Base-by-base conservation (phyloP, 1,140 invertebrate genomes). In the Drosophila nigromelanica region DNA sequence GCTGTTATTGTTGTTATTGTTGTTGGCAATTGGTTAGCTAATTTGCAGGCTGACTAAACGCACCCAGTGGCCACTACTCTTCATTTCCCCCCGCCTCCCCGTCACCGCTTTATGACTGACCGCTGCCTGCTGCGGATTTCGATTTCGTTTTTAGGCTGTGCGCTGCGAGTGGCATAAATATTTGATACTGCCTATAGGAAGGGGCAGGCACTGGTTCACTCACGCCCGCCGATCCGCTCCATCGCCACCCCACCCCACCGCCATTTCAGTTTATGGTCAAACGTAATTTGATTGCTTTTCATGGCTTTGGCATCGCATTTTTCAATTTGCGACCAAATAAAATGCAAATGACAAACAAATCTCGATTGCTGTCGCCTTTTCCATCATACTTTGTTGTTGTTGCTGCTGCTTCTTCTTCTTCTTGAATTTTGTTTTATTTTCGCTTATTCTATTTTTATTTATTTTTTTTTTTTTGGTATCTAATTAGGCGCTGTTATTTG, bases 401-500 rank as follows among this genome's bases (percentile, higher is more conserved):
- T 24, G 21, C 1, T 43, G 4, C 3, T 30, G 7, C 21, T 47
- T 2, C 18, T 51, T 4, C 30, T 43, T 55, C 14, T 55, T 43
- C 39, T 40, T 40, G 39, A 40, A 45, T 7, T 55, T 18, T 18
- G 39, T 43, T 35, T 35, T 6, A 33, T 33, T 7, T 33, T 33
- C 27, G 4, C 24, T 58, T 30, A 24, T 50, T 45, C 11, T 35
- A 15, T 12, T 11, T 60, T 76, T 63, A n/a, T n/a, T n/a, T n/a
- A 1, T 62, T 69, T 39, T 64, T 58, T 62, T 73, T 64, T 78
- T 70, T 45, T 86, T 69, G 75, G 40, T 60, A 69, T 82, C 83
- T 89, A 87, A 87, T 87, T 87, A 87, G 82, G 61, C 62, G 61
- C 69, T 68, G 68, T 89, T 80, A 79, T 79, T 87, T 82, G 83